Conservation (phyloP, 2,888 invertebrate genomes). For the Reticulitermes lucifugus region DNA sequence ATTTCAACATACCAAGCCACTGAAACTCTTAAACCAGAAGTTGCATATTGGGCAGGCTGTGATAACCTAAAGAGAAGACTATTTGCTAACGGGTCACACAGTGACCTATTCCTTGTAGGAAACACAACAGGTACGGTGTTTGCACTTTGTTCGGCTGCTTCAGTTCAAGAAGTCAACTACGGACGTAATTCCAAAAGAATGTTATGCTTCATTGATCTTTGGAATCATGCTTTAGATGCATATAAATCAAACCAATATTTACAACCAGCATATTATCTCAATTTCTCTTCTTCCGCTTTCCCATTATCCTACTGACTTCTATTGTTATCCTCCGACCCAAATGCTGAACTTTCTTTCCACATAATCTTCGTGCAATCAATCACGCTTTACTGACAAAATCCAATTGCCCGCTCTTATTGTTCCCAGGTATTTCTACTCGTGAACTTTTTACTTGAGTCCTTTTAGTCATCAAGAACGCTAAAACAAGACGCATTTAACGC, state of each 20-base stretch:
- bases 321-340: not conserved
- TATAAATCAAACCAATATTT: not conserved
- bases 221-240: not conserved
- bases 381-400: not conserved
- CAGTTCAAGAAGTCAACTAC: slow-evolving; percentile 10
- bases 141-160: not conserved
- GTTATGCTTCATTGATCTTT: slow-evolving; percentile 6
- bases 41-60: no score
- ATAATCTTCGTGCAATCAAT: not conserved
- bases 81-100: no score
- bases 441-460: no score
- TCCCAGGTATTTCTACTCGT: no score
- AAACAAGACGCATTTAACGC: no score
- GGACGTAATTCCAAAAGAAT: not conserved
- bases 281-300: not conserved
- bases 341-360: slow-evolving; percentile 9
- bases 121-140: not conserved
- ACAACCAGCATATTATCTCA: not conserved
- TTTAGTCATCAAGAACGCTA: no score
- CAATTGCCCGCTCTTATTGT: not conserved
- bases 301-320: not conserved
- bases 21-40: no score
- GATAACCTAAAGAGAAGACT: no score
- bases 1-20: no score
- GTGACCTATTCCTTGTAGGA: not conserved